These are phyloP conservation scores for Pedetes capensis DNA, from an alignment of 2,113 vertebrate species.

Conservation along the genomic window DNA sequence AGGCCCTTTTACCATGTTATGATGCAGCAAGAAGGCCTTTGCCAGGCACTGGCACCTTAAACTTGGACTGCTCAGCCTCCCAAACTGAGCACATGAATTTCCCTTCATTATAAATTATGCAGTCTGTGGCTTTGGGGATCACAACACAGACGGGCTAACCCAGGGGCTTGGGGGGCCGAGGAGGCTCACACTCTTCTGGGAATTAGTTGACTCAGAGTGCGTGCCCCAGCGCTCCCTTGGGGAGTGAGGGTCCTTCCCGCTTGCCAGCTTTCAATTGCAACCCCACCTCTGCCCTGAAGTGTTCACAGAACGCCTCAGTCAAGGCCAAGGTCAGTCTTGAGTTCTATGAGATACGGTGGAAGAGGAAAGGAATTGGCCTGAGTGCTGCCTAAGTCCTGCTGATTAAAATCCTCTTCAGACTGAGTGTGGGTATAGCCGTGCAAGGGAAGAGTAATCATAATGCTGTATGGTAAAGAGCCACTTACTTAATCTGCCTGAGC, in stretches of 20 bases:
- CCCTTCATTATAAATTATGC: not conserved
- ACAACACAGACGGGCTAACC: not conserved
- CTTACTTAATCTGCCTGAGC: not conserved
- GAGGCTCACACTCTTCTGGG: not conserved
- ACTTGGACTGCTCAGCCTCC: not conserved
- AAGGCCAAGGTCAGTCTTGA: not conserved
- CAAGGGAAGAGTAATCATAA: not conserved
- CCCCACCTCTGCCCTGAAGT: not conserved
- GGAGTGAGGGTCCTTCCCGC: not conserved
- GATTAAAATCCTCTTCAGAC: not conserved
- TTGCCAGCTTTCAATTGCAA: not conserved
- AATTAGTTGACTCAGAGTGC: not conserved
- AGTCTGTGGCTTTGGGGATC: not conserved
- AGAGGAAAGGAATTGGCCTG: not conserved
- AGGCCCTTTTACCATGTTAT: too few species aligned
- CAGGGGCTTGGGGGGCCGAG: not conserved
- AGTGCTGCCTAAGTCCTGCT: not conserved
- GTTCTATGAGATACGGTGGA: not conserved
- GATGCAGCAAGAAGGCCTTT: not conserved
- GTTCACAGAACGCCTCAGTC: not conserved
- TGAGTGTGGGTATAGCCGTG: not conserved
- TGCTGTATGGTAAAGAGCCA: not conserved
- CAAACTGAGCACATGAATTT: not conserved
- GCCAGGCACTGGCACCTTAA: not conserved
- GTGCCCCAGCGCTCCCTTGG: not conserved